A percentile compares a stretch with the other conserved stretches of the same genome.
Evolutionary conservation across 2,797 vertebrate species (phyloP).

Genomic region (Protonibea diacanthus): DNA sequence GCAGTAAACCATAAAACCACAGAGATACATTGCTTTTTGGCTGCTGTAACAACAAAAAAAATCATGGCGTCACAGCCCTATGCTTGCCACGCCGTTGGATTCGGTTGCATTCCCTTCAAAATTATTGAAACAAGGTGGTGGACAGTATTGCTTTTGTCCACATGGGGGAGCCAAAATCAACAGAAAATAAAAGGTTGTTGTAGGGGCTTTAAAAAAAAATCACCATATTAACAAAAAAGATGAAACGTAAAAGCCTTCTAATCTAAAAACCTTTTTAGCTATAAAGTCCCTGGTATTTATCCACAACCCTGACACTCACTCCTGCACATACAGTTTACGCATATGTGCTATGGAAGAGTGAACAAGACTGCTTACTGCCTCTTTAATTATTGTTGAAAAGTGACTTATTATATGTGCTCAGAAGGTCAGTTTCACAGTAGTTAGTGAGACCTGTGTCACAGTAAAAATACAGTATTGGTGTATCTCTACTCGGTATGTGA

Average conservation of each 20-base stretch:
- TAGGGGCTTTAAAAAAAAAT: background rate
- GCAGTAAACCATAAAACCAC: no score
- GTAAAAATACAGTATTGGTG: conserved; percentile 18
- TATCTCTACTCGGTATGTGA: conserved; percentile 26
- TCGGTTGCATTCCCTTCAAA: no score
- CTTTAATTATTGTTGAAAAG: conserved; percentile 25
- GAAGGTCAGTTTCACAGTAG: conserved; percentile 8
- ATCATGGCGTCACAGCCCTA: no score
- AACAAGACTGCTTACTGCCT: background rate
- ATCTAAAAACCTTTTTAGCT: background rate
- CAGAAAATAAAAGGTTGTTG: no score
- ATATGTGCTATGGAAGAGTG: background rate
- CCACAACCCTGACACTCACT: background rate
- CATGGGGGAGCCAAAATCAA: no score
- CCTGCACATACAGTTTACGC: background rate
- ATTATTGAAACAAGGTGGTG: no score
- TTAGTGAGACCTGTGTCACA: conserved; percentile 30
- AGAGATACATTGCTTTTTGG: no score
- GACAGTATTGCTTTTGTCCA: no score
- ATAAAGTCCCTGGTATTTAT: background rate
- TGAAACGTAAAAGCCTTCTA: background rate
- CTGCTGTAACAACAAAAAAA: no score
- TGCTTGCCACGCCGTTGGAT: no score
- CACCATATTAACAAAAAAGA: background rate
- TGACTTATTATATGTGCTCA: conserved; percentile 5